A percentile compares a stretch with the other conserved stretches of the same genome.
These are phyloP conservation scores for Chiloscyllium plagiosum DNA, from an alignment of 2,113 vertebrate genomes.

Conservation along the genomic window DNA sequence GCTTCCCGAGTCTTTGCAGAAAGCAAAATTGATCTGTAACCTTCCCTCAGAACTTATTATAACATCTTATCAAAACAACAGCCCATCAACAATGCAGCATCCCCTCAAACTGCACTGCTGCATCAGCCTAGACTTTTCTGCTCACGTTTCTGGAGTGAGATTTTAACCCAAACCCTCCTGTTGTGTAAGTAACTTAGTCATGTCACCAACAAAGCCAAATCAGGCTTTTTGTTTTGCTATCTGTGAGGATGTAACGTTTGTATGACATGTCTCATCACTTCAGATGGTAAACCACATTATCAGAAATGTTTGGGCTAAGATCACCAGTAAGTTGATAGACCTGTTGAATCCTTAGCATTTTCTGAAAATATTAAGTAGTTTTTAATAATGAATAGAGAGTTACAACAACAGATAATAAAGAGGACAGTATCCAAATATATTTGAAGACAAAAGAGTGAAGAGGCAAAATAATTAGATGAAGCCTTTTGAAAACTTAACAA, in stretches of 20 bases:
- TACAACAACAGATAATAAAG: neutral
- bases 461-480: neutral
- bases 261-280: neutral
- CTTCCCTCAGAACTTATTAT: neutral
- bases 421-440: neutral
- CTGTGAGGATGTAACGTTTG: neutral
- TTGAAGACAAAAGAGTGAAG: neutral
- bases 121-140: neutral
- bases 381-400: neutral
- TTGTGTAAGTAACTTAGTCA: neutral
- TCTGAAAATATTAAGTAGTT: neutral
- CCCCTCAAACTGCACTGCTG: neutral
- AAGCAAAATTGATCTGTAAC: neutral
- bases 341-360: neutral
- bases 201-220: neutral
- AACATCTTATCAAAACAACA: neutral
- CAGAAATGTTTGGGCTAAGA: neutral
- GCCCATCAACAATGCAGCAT: neutral
- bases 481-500: neutral
- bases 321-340: neutral
- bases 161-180: neutral
- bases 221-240: neutral
- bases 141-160: neutral
- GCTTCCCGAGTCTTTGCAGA: neutral
- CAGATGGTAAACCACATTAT: neutral